Percentiles rank a stretch among this genome's conserved stretches.
phyloP scores from a whole-genome alignment of 2,888 invertebrate genomes.

The Andrena camellia region DNA sequence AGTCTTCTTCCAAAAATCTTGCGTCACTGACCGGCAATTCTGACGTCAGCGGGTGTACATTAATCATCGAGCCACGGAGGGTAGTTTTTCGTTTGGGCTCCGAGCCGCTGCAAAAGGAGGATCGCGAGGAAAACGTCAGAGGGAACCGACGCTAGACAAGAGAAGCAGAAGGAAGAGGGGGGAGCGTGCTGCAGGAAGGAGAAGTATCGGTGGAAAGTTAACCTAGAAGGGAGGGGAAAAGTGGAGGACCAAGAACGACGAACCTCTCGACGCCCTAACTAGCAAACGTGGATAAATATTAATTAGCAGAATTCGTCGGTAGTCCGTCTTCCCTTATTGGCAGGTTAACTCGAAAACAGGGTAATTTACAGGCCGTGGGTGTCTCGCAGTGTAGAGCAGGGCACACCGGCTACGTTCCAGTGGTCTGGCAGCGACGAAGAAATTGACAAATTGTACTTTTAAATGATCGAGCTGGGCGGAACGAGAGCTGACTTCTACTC shows the following conservation, averaged over 20 bases:
- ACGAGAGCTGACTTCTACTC: slow-evolving; percentile 43
- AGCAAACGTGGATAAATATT: slow-evolving; percentile 63
- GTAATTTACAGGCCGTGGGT: slow-evolving; percentile 57
- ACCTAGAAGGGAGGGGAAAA: slow-evolving; percentile 1
- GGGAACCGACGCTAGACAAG: background rate
- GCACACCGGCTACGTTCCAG: slow-evolving; percentile 56
- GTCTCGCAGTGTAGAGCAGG: background rate
- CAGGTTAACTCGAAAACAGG: slow-evolving; percentile 70
- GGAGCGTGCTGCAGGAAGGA: background rate
- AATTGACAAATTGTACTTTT: slow-evolving; percentile 77
- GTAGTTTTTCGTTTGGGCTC: slow-evolving; percentile 45
- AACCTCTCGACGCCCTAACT: slow-evolving; percentile 31
- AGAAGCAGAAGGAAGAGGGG: background rate
- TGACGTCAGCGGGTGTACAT: slow-evolving; percentile 64
- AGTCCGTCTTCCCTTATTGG: slow-evolving; percentile 69
- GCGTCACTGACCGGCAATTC: slow-evolving; percentile 68
- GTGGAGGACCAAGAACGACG: background rate
- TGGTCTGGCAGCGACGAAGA: slow-evolving; percentile 56
- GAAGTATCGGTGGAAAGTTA: slow-evolving; percentile 18
- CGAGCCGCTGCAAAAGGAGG: slow-evolving; percentile 13
- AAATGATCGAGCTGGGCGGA: slow-evolving; percentile 66
- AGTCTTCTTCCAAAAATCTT: slow-evolving; percentile 62
- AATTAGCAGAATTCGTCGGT: slow-evolving; percentile 73
- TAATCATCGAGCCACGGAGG: slow-evolving; percentile 62
- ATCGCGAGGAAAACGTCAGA: slow-evolving; percentile 1